Conservation (phyloP, 2,888 invertebrate genomes). For the Tortricodes alternella region DNA sequence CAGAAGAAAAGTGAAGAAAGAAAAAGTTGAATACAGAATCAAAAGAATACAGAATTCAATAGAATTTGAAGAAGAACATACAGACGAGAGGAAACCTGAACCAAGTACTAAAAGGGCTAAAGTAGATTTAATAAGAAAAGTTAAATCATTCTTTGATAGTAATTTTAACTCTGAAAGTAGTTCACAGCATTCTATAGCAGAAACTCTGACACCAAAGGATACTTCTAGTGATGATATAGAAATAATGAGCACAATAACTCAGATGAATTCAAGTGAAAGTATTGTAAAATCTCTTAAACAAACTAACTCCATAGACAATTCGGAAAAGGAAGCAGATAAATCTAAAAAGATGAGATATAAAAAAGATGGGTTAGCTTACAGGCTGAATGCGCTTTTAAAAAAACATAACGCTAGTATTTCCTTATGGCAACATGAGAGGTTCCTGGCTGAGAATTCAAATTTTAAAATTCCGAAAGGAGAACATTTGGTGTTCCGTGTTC, state of each 20-base stretch:
- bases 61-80: constrained; percentile 12
- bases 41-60: neutral
- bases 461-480: constrained; percentile 66
- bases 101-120: constrained; percentile 6
- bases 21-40: neutral
- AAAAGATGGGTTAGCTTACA: constrained; percentile 71
- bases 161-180: constrained; percentile 59
- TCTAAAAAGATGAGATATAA: constrained; percentile 64
- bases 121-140: constrained; percentile 48
- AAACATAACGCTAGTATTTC: constrained; percentile 70
- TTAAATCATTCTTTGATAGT: constrained; percentile 61
- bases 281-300: constrained; percentile 33
- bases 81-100: constrained; percentile 1
- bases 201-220: constrained; percentile 53
- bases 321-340: constrained; percentile 36
- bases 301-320: constrained; percentile 31
- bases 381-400: constrained; percentile 67
- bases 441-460: constrained; percentile 68
- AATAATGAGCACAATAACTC: constrained; percentile 50
- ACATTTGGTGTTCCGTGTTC: constrained; percentile 51
- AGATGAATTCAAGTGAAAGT: constrained; percentile 37
- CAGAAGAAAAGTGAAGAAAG: neutral
- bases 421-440: constrained; percentile 82
- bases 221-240: constrained; percentile 58
- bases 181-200: constrained; percentile 63